These are phyloP conservation scores for Albula goreensis DNA, from an alignment of 2,113 vertebrate genomes.

Conservation along the genomic window DNA sequence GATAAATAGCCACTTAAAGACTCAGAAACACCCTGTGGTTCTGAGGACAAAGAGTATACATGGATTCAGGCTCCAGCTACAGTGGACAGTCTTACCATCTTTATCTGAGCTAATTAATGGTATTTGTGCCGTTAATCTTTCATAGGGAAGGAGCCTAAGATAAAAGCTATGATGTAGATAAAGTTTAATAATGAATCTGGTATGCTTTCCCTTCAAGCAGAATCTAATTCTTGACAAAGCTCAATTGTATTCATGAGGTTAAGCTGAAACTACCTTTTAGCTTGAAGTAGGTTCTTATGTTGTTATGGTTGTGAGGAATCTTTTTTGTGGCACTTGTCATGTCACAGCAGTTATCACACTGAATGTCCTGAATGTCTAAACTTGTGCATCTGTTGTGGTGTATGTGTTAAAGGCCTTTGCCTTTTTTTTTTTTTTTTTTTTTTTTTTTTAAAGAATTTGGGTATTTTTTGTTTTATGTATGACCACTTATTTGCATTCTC, in stretches of 20 bases:
- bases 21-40: background rate
- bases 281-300: conserved; percentile 5
- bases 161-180: conserved; percentile 51
- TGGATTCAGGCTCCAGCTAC: background rate
- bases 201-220: conserved; percentile 34
- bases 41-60: background rate
- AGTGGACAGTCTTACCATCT: background rate
- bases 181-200: conserved; percentile 40
- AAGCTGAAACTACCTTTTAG: conserved; percentile 20
- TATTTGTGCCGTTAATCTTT: conserved; percentile 45
- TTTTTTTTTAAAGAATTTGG: background rate
- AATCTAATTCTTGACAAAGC: conserved; percentile 39
- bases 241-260: conserved; percentile 34
- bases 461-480: background rate
- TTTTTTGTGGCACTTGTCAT: background rate
- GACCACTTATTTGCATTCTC: background rate
- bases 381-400: background rate
- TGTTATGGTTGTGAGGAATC: conserved; percentile 18
- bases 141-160: conserved; percentile 35
- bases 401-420: background rate
- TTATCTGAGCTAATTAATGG: conserved; percentile 53
- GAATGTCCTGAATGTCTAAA: background rate
- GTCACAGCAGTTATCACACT: background rate
- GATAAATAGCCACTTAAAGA: background rate
- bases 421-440: background rate